These are phyloP conservation scores for Oenanthe melanoleuca DNA, from an alignment of 2,113 vertebrate genomes.

Conservation along the genomic window DNA sequence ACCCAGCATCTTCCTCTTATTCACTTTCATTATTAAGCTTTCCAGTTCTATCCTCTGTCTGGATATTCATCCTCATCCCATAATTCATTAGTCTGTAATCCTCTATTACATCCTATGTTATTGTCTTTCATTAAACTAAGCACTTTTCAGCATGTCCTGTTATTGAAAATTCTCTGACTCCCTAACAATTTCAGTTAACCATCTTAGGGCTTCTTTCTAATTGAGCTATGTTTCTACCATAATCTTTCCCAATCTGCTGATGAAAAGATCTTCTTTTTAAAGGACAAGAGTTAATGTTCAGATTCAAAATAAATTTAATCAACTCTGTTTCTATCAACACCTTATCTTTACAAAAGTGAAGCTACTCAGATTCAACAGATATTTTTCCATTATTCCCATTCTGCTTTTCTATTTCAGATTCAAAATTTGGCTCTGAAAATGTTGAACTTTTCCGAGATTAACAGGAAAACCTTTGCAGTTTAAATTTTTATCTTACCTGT, in stretches of 20 bases:
- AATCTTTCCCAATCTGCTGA: not conserved
- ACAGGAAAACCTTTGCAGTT: not conserved
- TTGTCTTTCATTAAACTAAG: not conserved
- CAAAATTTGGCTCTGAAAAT: not conserved
- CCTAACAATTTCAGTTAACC: not conserved
- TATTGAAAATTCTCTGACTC: not conserved
- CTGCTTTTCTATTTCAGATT: not conserved
- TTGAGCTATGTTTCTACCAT: not conserved
- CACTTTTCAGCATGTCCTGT: not conserved
- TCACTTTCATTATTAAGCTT: not conserved
- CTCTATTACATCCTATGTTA: not conserved
- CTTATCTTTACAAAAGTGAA: not conserved
- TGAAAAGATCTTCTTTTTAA: not conserved
- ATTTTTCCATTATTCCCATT: not conserved
- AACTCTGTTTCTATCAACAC: not conserved
- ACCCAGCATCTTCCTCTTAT: not conserved
- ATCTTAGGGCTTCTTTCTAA: not conserved
- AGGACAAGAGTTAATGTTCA: not conserved
- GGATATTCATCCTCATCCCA: not conserved
- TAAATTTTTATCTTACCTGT: not conserved
- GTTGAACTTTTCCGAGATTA: not conserved
- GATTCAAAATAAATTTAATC: not conserved
- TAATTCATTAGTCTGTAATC: conserved; percentile 18
- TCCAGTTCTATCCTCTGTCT: not conserved
- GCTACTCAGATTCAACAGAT: not conserved